phyloP scores from a whole-genome alignment of 2,888 invertebrate genomes.

The Ormyrus nitidulus region DNA sequence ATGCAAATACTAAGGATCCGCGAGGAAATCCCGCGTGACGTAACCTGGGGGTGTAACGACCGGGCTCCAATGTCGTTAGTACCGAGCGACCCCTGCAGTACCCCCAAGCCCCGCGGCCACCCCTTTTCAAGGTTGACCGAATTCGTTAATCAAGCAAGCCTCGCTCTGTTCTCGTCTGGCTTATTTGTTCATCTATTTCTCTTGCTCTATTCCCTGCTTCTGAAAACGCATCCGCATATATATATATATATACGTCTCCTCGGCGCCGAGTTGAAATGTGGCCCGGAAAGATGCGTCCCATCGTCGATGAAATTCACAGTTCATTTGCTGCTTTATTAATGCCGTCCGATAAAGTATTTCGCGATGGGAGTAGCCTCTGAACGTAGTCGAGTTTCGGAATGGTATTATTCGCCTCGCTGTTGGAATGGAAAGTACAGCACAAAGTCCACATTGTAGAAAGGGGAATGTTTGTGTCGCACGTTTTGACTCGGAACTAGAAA shows the following conservation, averaged over 20 bases:
- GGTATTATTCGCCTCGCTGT: too few species aligned
- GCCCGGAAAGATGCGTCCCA: conserved; percentile 11
- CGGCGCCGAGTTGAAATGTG: conserved; percentile 16
- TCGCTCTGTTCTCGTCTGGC: neutral
- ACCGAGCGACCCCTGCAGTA: neutral
- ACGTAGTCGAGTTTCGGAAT: too few species aligned
- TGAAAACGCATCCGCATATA: conserved; percentile 1
- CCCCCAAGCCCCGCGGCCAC: conserved; percentile 8
- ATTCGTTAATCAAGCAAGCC: conserved; percentile 51
- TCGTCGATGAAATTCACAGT: conserved; percentile 16
- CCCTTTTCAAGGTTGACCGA: conserved; percentile 52
- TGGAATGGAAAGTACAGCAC: neutral
- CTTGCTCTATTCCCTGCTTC: neutral
- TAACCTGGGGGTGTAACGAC: neutral
- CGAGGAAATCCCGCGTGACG: conserved; percentile 27
- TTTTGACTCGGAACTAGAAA: too few species aligned
- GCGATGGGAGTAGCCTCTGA: too few species aligned
- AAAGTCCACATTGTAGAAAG: neutral
- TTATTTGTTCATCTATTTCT: conserved; percentile 25
- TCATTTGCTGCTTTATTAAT: conserved; percentile 40
- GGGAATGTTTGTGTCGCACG: neutral
- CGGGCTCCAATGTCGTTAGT: conserved; percentile 32
- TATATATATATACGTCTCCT: neutral
- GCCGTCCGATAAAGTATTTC: neutral
- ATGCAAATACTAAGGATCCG: conserved; percentile 47